Evolutionary conservation across 1,140 invertebrate species (phyloP).

Genomic region (Pseudomyrmex concolor): DNA sequence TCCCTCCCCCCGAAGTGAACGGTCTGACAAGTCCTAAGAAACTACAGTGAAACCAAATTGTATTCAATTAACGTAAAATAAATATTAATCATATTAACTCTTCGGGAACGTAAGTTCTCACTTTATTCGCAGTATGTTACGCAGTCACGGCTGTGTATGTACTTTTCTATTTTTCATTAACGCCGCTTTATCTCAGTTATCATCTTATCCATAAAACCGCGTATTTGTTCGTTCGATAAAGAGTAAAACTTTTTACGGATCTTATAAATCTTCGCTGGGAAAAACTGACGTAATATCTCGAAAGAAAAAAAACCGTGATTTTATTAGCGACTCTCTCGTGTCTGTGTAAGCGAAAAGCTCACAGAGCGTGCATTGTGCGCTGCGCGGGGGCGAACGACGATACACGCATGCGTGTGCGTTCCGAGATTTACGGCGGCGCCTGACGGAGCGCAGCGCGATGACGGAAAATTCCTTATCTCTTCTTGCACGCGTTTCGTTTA

Average conservation of each 20-base stretch:
- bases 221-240: background rate
- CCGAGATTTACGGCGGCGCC: conserved; percentile 28
- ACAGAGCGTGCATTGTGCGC: background rate
- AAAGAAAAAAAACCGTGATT: background rate
- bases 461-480: conserved; percentile 81
- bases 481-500: conserved; percentile 64
- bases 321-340: conserved; percentile 26
- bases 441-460: conserved; percentile 57
- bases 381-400: conserved; percentile 41
- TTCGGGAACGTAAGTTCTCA: too few relatives aligned
- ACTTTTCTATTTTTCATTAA: background rate
- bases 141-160: too few relatives aligned
- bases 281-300: background rate
- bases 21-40: too few relatives aligned
- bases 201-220: background rate
- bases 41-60: too few relatives aligned
- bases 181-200: background rate
- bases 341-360: background rate
- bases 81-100: too few relatives aligned
- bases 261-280: background rate
- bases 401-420: conserved; percentile 27
- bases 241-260: background rate
- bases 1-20: too few relatives aligned
- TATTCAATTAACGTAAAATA: too few relatives aligned
- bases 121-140: too few relatives aligned